These are phyloP conservation scores for Amblyopsis rosae DNA, from an alignment of 2,113 vertebrate species.

Conservation along the genomic window DNA sequence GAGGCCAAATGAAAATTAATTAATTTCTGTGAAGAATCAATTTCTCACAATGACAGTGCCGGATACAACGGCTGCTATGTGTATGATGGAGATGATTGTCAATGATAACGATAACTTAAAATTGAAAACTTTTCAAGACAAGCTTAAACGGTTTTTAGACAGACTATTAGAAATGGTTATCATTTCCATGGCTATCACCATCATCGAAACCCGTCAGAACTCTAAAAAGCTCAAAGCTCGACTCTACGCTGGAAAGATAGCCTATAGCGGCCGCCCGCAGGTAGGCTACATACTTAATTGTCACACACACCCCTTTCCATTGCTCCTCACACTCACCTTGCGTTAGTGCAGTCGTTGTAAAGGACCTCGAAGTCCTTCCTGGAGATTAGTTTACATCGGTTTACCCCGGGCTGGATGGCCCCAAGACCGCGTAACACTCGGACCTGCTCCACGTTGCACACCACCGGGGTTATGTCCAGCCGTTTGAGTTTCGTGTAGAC, in stretches of 20 bases:
- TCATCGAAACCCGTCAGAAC: conserved; percentile 16
- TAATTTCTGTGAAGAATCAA: conserved; percentile 99
- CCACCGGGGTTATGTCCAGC: conserved; percentile 94
- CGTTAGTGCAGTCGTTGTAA: conserved; percentile 95
- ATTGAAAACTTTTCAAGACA: conserved; percentile 62
- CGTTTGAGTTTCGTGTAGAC: conserved; percentile 98
- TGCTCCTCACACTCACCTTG: conserved; percentile 77
- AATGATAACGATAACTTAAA: conserved; percentile 52
- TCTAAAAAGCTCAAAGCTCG: too few species aligned
- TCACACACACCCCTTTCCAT: not conserved
- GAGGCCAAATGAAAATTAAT: conserved; percentile 99
- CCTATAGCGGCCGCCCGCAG: not conserved
- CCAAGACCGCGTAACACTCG: conserved; percentile 92
- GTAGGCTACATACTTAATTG: not conserved
- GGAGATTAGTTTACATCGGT: conserved; percentile 98
- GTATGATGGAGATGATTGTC: conserved; percentile 42
- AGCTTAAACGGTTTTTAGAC: conserved; percentile 29
- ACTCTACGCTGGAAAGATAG: too few species aligned
- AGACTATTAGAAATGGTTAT: conserved; percentile 69
- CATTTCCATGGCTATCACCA: conserved; percentile 53
- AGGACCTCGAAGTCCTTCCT: conserved; percentile 95
- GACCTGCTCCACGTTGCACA: conserved; percentile 98
- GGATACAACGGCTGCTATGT: conserved; percentile 53
- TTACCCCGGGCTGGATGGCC: conserved; percentile 95
- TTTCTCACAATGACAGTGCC: conserved; percentile 98